Percentiles rank a stretch among this genome's conserved stretches.
Evolutionary conservation across 2,113 vertebrate genomes (phyloP).

Genomic region (Cololabis saira): DNA sequence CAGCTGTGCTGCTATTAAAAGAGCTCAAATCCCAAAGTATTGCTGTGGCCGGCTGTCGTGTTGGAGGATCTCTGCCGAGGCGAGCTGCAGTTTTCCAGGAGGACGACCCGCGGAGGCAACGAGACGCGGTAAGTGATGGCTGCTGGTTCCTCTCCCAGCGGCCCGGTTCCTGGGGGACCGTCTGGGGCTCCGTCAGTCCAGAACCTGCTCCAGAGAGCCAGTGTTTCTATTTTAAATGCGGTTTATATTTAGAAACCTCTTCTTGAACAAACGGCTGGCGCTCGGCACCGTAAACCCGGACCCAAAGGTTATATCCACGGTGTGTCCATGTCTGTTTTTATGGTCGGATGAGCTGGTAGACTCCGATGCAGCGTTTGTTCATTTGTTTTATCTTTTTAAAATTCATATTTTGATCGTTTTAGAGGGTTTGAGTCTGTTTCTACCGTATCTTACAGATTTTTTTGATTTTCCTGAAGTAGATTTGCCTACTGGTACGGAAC

Average conservation of each 20-base stretch:
- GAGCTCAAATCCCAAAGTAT: slow-evolving; percentile 63
- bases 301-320: slow-evolving; percentile 25
- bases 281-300: slow-evolving; percentile 22
- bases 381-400: no score
- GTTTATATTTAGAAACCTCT: slow-evolving; percentile 73
- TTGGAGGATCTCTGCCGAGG: slow-evolving; percentile 31
- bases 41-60: slow-evolving; percentile 29
- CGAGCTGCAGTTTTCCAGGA: slow-evolving; percentile 27
- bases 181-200: neutral
- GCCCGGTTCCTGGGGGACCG: neutral
- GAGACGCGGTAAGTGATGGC: slow-evolving; percentile 35
- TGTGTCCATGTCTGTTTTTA: neutral
- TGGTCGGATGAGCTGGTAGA: neutral
- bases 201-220: slow-evolving; percentile 8
- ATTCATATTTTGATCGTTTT: no score
- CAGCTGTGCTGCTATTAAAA: slow-evolving; percentile 84
- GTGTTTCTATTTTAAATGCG: slow-evolving; percentile 53
- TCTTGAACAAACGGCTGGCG: slow-evolving; percentile 44
- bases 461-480: no score
- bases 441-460: no score
- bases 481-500: no score
- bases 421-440: no score
- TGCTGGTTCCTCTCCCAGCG: neutral
- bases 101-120: slow-evolving; percentile 10
- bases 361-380: no score